Evolutionary conservation across 2,113 vertebrate genomes (phyloP).

Genomic region (Sinocyclocheilus grahami): DNA sequence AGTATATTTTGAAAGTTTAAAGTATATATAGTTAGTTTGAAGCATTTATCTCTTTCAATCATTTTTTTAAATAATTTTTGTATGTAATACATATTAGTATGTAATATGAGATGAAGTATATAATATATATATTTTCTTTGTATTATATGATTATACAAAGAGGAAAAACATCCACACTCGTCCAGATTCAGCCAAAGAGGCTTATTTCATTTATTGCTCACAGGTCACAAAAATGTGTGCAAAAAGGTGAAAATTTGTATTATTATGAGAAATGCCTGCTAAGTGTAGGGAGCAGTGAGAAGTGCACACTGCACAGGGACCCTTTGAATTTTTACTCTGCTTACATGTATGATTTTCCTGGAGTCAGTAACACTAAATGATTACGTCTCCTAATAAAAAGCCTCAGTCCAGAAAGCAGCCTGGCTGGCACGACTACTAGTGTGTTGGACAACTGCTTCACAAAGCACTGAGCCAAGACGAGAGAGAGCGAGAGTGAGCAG

Average conservation of each 20-base stretch:
- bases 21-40: background rate
- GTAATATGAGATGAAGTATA: background rate
- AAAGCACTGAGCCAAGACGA: slow-evolving; percentile 61
- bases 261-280: background rate
- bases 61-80: no score
- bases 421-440: slow-evolving; percentile 70
- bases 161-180: no score
- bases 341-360: slow-evolving; percentile 59
- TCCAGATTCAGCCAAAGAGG: no score
- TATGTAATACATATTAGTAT: no score
- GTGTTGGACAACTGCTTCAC: slow-evolving; percentile 75
- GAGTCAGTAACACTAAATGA: slow-evolving; percentile 58
- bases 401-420: slow-evolving; percentile 62
- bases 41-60: no score
- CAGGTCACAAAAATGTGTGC: no score
- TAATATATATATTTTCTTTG: background rate
- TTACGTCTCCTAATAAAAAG: slow-evolving; percentile 71
- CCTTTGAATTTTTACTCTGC: slow-evolving; percentile 17
- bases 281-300: background rate
- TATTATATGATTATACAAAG: no score
- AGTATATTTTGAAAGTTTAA: background rate
- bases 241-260: background rate
- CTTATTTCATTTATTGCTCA: no score
- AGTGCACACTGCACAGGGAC: background rate
- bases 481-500: slow-evolving; percentile 39